A percentile compares a stretch with the other conserved stretches of the same genome.
Conservation (phyloP, 2,888 invertebrate species). For the Strigamia transsilvanica region DNA sequence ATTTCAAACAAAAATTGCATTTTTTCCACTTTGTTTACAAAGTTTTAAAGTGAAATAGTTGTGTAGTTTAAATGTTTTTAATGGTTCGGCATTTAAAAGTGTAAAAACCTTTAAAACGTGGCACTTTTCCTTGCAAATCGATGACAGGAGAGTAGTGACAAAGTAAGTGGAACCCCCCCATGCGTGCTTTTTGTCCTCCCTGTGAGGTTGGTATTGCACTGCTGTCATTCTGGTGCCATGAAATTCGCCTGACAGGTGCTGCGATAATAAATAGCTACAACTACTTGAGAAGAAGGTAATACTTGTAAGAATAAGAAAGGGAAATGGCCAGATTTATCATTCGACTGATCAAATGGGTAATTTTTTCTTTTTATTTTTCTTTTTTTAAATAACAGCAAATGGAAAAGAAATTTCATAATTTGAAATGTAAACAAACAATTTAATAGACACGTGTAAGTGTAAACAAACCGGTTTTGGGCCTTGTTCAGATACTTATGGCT, state of each 20-base stretch:
- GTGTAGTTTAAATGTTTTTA: background rate
- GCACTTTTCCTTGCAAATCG: background rate
- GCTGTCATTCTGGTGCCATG: constrained; percentile 3
- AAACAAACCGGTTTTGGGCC: background rate
- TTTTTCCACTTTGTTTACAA: too few relatives aligned
- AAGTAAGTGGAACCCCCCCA: constrained; percentile 6
- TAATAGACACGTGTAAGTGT: background rate
- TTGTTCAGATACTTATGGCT: background rate
- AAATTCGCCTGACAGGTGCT: constrained; percentile 8
- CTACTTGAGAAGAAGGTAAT: constrained; percentile 2
- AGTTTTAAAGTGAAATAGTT: background rate
- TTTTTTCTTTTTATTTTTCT: background rate
- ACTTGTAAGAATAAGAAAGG: background rate
- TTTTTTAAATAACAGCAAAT: background rate
- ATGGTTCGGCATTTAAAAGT: background rate
- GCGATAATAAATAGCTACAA: constrained; percentile 8
- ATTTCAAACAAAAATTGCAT: too few relatives aligned
- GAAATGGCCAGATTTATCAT: background rate
- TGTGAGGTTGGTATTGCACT: constrained; percentile 8
- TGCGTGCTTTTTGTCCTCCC: background rate
- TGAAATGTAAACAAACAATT: background rate
- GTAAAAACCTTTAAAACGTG: background rate
- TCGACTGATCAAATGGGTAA: background rate
- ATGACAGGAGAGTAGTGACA: constrained; percentile 8
- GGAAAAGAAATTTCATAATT: background rate